Base-by-base conservation (phyloP, 2,888 invertebrate genomes). In the Sinohyriopsis cumingii region DNA sequence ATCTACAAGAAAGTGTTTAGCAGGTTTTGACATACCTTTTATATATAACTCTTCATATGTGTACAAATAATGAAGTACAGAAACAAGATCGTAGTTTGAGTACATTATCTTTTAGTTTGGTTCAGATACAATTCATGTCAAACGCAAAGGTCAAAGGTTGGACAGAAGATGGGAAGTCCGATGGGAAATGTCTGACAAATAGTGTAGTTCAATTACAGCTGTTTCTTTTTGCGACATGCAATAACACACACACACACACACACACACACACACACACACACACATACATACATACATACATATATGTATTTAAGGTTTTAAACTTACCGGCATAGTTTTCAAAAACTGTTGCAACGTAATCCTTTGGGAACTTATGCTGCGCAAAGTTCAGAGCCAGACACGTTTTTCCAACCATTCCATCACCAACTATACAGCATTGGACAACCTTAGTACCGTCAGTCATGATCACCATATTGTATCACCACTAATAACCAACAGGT, bases 321-420 rank as follows among this genome's bases (percentile, higher is more conserved):
- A 63, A 72, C 67, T 75, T 73, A 64, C 83, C 82, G 55, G 79
- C 80, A 66, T 82, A 83, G 67, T 81, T 83, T 59, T 85, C 84
- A 63, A 83, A 83, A 28, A 83, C 83, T 55, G 85, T 85, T 9
- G 84, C 82, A 20, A 80, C 73, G 64, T 82, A 82, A 25, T 74
- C 68, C 18, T 69, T 18, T 45, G 63, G 19, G 20, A 53, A 22
- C 22, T 15, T 63, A 54, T 63, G 33, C 54, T 9, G 57, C 59
- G 68, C 72, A 68, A 82, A 82, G 59, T 77, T 76, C 33, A 80
- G 76, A n/a, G 83, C 80, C 55, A 85, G 61, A 56, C 82, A 80
- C 24, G 83, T 81, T 66, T 85, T 85, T 12, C 85, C 85, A 7
- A 84, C 83, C 85, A 84, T 85, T 15, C 82, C 84, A 59, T 85